phyloP scores from a whole-genome alignment of 1,140 invertebrate genomes.

The Anagrus nilaparvatae region DNA sequence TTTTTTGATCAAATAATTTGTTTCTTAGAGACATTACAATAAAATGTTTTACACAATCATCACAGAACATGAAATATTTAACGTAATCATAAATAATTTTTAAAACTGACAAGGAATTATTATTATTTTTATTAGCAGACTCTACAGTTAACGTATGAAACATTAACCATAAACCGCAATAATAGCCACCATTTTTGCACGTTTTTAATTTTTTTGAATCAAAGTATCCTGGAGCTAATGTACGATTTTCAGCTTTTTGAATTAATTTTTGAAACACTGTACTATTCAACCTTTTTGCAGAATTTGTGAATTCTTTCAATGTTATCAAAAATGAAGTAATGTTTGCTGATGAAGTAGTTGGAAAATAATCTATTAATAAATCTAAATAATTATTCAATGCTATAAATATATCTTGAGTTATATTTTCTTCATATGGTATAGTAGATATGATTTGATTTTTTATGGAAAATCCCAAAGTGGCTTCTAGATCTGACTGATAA shows the following conservation, averaged over 20 bases:
- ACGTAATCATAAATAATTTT: conserved; percentile 80
- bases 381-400: conserved; percentile 65
- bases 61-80: conserved; percentile 88
- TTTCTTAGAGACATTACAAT: conserved; percentile 61
- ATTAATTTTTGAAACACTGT: no score
- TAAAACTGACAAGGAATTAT: conserved; percentile 58
- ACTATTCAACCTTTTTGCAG: no score
- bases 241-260: no score
- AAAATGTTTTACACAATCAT: conserved; percentile 84
- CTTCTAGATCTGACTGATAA: conserved; percentile 80
- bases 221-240: conserved; percentile 49
- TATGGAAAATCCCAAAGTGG: conserved; percentile 67
- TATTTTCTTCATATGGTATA: no score
- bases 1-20: conserved; percentile 56
- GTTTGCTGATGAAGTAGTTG: no score
- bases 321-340: no score
- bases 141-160: conserved; percentile 90
- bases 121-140: conserved; percentile 45
- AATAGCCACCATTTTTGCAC: conserved; percentile 93
- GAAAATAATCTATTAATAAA: conserved; percentile 63
- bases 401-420: conserved; percentile 56
- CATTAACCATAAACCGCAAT: conserved; percentile 90
- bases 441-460: conserved; percentile 70
- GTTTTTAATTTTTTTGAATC: conserved; percentile 61
- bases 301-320: no score